Conservation (phyloP, 2,797 vertebrate genomes). For the Sebastes steindachneri region DNA sequence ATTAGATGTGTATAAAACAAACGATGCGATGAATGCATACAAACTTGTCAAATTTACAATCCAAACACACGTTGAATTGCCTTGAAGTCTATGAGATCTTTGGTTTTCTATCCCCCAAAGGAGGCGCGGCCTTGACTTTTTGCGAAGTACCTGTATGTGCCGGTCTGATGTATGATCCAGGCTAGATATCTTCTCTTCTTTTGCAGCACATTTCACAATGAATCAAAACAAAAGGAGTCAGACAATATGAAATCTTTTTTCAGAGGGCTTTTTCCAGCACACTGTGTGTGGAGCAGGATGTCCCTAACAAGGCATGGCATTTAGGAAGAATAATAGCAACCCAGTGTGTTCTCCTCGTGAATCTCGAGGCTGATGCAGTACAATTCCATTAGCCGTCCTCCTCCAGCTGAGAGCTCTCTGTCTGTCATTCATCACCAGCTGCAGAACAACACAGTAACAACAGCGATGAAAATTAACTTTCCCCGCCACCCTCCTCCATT, state of each 20-base stretch:
- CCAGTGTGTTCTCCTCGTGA: slow-evolving; percentile 55
- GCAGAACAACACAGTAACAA: slow-evolving; percentile 71
- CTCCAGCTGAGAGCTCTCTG: slow-evolving; percentile 73
- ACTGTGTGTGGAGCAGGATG: slow-evolving; percentile 56
- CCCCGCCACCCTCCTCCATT: slow-evolving; percentile 33
- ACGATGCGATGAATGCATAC: too few species aligned
- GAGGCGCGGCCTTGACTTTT: too few species aligned
- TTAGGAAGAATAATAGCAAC: slow-evolving; percentile 70
- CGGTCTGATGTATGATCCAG: not conserved
- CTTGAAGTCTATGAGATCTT: too few species aligned
- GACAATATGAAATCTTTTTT: slow-evolving; percentile 36
- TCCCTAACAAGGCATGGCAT: slow-evolving; percentile 70
- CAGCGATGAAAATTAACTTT: slow-evolving; percentile 73
- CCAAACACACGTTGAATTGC: too few species aligned
- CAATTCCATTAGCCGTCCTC: slow-evolving; percentile 79
- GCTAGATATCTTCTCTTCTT: not conserved
- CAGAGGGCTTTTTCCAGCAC: slow-evolving; percentile 2
- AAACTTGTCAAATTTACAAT: too few species aligned
- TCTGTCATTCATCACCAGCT: slow-evolving; percentile 81
- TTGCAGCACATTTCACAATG: slow-evolving; percentile 26
- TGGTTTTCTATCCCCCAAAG: too few species aligned
- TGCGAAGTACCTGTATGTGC: too few species aligned
- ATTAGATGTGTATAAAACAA: too few species aligned
- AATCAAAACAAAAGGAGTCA: slow-evolving; percentile 45
- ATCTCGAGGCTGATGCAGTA: slow-evolving; percentile 68